Percentiles rank a stretch among this genome's conserved stretches.
phyloP scores from a whole-genome alignment of 2,797 vertebrate genomes.

The Argentina silus region DNA sequence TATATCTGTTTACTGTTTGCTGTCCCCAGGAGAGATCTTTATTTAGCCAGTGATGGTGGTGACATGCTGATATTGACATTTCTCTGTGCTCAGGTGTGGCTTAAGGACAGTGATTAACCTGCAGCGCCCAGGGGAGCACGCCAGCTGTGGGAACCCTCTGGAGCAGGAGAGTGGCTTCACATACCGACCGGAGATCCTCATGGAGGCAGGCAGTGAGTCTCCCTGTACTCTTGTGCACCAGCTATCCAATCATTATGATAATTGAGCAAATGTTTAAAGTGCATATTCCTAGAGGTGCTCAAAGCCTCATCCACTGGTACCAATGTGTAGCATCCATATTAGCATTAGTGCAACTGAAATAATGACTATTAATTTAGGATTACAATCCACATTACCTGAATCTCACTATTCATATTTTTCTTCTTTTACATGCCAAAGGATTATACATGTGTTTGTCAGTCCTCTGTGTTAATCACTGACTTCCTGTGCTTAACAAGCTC shows the following conservation, averaged over 20 bases:
- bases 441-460: not conserved
- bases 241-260: not conserved
- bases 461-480: not conserved
- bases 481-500: conserved; percentile 62
- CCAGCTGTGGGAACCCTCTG: conserved; percentile 93
- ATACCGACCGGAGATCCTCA: conserved; percentile 93
- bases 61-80: conserved; percentile 12
- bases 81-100: conserved; percentile 78
- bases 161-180: conserved; percentile 94
- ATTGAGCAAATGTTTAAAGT: no score
- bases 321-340: no score
- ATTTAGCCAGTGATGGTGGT: conserved; percentile 2
- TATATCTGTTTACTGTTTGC: not conserved
- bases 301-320: no score
- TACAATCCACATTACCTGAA: not conserved
- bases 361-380: no score
- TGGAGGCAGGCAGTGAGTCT: conserved; percentile 95
- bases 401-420: conserved; percentile 43
- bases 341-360: no score
- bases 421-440: conserved; percentile 30
- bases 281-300: no score
- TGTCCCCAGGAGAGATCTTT: not conserved
- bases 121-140: conserved; percentile 95
- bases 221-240: not conserved
- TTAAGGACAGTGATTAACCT: conserved; percentile 97